These are phyloP conservation scores for Cryptus armator DNA, from an alignment of 2,888 invertebrate genomes.

Conservation along the genomic window DNA sequence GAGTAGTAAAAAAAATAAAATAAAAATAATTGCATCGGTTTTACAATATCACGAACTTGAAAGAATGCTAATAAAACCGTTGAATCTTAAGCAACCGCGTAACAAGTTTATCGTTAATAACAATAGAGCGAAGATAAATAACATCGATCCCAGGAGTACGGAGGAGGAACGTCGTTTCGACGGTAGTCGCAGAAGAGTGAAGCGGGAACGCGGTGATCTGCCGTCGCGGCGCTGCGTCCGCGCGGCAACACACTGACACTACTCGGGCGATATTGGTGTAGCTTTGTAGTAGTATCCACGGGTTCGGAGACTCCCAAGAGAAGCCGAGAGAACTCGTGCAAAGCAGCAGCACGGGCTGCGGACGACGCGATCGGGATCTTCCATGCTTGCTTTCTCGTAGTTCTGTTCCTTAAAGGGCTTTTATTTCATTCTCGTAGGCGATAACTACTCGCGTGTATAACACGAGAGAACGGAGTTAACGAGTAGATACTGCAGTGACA, in stretches of 20 bases:
- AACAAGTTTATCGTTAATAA: constrained; percentile 10
- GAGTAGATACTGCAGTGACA: constrained; percentile 1
- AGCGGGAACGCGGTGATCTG: constrained; percentile 59
- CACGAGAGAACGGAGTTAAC: background rate
- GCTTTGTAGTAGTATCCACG: background rate
- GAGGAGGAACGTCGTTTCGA: constrained; percentile 47
- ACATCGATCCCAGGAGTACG: constrained; percentile 24
- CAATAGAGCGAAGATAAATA: constrained; percentile 14
- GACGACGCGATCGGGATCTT: constrained; percentile 19
- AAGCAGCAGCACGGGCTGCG: constrained; percentile 22
- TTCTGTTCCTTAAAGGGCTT: background rate
- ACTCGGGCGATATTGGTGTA: background rate
- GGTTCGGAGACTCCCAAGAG: constrained; percentile 26
- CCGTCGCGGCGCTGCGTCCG: constrained; percentile 65
- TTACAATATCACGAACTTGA: constrained; percentile 12
- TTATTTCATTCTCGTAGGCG: background rate
- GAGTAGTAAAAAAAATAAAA: background rate
- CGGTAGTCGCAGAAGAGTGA: constrained; percentile 48
- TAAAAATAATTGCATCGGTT: background rate
- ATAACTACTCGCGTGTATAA: background rate
- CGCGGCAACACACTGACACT: constrained; percentile 61
- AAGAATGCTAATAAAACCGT: constrained; percentile 64
- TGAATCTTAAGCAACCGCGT: constrained; percentile 14
- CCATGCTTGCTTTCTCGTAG: background rate
- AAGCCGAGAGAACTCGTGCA: constrained; percentile 42